phyloP scores from a whole-genome alignment of 1,140 invertebrate species.

The Drosophila quadrilineata region DNA sequence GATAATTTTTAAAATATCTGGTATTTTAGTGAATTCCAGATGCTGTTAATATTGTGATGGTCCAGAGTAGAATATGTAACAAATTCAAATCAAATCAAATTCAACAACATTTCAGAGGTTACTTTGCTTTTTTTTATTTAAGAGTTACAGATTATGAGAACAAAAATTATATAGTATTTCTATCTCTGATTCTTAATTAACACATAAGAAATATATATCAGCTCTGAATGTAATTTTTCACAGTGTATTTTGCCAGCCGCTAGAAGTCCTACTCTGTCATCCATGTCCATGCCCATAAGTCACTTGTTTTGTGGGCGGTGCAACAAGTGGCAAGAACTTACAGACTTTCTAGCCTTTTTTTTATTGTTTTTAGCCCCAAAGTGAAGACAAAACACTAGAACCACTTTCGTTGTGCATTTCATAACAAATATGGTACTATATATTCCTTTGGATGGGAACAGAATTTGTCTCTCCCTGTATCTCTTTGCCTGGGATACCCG shows the following conservation, averaged over 20 bases:
- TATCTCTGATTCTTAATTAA: no score
- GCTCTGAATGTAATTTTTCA: no score
- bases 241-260: conserved; percentile 17
- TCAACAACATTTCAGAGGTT: background rate
- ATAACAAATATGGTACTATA: conserved; percentile 36
- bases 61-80: conserved; percentile 33
- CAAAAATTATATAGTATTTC: no score
- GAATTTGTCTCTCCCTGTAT: background rate
- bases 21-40: conserved; percentile 5
- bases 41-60: conserved; percentile 39
- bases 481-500: conserved; percentile 2
- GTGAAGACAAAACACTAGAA: conserved; percentile 16
- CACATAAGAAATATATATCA: conserved; percentile 35
- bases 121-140: no score
- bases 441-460: background rate
- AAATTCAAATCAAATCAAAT: background rate
- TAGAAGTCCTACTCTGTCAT: no score
- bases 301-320: background rate
- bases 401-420: conserved; percentile 34
- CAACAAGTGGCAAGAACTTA: conserved; percentile 30
- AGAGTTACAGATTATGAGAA: background rate
- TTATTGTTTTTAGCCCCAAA: conserved; percentile 25
- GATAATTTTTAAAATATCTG: conserved; percentile 17
- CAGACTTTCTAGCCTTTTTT: background rate
- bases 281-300: conserved; percentile 43